Conservation (phyloP, 1,140 invertebrate species). For the Samia ricini region DNA sequence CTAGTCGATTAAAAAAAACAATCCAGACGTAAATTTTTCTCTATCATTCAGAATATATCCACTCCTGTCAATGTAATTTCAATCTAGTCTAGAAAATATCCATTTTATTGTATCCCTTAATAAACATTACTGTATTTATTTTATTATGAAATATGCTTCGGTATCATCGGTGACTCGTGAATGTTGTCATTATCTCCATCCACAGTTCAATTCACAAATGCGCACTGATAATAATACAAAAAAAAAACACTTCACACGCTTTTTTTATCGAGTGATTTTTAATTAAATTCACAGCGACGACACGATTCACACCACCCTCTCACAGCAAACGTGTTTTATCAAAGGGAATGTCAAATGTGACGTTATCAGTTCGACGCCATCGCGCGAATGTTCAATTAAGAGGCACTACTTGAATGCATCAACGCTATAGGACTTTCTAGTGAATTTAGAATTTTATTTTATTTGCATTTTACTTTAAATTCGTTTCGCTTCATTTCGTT, state of each 20-base stretch:
- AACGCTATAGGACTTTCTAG: neutral
- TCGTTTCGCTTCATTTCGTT: no score
- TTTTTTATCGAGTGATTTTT: neutral
- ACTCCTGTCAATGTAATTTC: no score
- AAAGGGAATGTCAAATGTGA: neutral
- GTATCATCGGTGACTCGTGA: neutral
- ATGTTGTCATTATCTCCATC: neutral
- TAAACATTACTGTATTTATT: no score
- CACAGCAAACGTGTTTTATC: neutral
- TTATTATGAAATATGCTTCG: no score
- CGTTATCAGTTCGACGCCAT: neutral
- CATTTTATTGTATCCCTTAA: no score
- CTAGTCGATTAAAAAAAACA: no score
- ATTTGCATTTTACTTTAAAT: no score
- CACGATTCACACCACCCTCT: neutral
- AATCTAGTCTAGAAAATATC: no score
- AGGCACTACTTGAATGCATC: neutral
- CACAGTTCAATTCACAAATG: neutral
- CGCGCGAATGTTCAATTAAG: slow-evolving; percentile 1
- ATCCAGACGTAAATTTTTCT: no score
- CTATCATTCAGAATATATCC: no score
- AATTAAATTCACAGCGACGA: neutral
- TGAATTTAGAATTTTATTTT: no score
- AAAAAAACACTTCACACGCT: neutral
- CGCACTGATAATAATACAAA: neutral